Evolutionary conservation across 2,888 invertebrate genomes (phyloP), one percentile per base, ranked within the genome.

Genomic region (Ferdinandea cuprea): DNA sequence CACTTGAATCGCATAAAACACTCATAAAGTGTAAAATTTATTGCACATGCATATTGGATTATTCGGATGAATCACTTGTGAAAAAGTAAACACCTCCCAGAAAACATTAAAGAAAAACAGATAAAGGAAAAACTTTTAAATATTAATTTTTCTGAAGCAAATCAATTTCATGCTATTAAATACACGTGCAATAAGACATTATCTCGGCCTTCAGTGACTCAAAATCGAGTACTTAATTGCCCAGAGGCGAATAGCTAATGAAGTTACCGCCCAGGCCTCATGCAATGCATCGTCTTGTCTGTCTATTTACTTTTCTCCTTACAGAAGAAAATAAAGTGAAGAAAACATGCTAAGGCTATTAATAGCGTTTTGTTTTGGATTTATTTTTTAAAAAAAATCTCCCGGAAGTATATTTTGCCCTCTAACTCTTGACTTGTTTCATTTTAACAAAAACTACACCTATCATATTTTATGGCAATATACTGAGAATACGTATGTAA

Each of bases 131-230:
- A n/a, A 42, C 42, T 30, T 25, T n/a, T 2, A 15, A 13, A 8
- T 44, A 30, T 35, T 17, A 21, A 40, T 13, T 30, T 50, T 42
- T 19, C 25, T 50, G 32, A 25, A 25, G 13, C 32, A 56, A 74
- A 59, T 35, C 58, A 35, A 66, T 58, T 72, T 44, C 9, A 52
- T 21, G 48, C 32, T 48, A 4, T 42, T 61, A 44, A 54, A 69
- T 61, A 54, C 54, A 63, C 15, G 32, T 32, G 61, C 50, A 61
- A 61, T 72, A 44, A 63, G 17, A 54, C 56, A 65, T 54, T 46
- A 37, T 28, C 42, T n/a, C 30, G 54, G 46, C 56, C 73, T 40
- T 35, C 32, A 42, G 32, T 69, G 77, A 77, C 48, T 69, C 77
- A 71, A 7, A 21, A 32, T 56, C 13, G 4, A 40, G 25, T 11